Percentiles rank a stretch among this genome's conserved stretches.
phyloP scores from a whole-genome alignment of 1,140 invertebrate genomes.

The Leucophenga varia region DNA sequence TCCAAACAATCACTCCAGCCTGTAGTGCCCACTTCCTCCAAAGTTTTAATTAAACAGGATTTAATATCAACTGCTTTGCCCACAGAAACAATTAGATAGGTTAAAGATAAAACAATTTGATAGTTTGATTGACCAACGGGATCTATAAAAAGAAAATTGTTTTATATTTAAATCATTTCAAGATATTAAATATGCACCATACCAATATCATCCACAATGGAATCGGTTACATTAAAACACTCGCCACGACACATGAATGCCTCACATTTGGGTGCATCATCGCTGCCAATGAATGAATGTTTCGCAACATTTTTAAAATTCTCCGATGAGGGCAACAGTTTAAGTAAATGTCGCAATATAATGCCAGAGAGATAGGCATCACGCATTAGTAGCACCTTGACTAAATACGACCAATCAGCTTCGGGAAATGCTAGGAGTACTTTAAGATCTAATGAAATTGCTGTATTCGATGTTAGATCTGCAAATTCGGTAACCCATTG shows the following conservation, averaged over 20 bases:
- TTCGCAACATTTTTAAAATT: slow-evolving; percentile 52
- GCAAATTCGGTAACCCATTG: slow-evolving; percentile 57
- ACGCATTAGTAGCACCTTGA: slow-evolving; percentile 71
- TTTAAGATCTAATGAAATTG: slow-evolving; percentile 68
- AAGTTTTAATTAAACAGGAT: slow-evolving; percentile 62
- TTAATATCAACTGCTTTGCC: slow-evolving; percentile 65
- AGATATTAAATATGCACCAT: neutral
- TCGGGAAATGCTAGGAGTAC: slow-evolving; percentile 74
- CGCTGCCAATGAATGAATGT: slow-evolving; percentile 38
- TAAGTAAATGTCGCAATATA: slow-evolving; percentile 55
- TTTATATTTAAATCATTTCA: neutral
- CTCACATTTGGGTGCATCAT: slow-evolving; percentile 58
- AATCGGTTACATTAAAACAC: slow-evolving; percentile 50
- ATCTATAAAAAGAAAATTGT: slow-evolving; percentile 30
- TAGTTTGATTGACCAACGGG: slow-evolving; percentile 56
- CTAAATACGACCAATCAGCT: slow-evolving; percentile 69
- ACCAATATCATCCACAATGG: slow-evolving; percentile 41
- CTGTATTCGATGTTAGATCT: slow-evolving; percentile 61
- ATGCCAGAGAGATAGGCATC: slow-evolving; percentile 60
- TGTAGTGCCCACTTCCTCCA: slow-evolving; percentile 61
- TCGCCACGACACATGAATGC: slow-evolving; percentile 67
- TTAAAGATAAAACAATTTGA: slow-evolving; percentile 60
- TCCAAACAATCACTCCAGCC: slow-evolving; percentile 71
- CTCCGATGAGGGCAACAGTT: slow-evolving; percentile 48
- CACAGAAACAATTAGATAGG: slow-evolving; percentile 62